phyloP scores from a whole-genome alignment of 2,113 vertebrate genomes.

The Anhinga rufa region DNA sequence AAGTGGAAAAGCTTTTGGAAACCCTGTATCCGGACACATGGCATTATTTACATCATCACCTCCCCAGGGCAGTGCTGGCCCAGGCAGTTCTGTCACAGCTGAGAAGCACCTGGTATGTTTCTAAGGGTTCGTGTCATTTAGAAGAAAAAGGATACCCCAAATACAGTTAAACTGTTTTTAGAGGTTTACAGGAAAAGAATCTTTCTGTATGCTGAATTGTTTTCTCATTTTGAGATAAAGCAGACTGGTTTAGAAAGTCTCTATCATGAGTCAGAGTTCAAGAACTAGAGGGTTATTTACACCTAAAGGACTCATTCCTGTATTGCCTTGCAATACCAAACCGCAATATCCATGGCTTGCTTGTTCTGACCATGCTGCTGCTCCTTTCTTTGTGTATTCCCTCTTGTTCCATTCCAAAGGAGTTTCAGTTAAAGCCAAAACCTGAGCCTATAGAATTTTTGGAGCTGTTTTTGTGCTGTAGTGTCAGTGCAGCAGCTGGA shows the following conservation, averaged over 20 bases:
- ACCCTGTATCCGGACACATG: background rate
- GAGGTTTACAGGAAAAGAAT: background rate
- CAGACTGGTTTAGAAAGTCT: background rate
- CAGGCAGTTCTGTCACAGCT: background rate
- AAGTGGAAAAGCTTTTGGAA: background rate
- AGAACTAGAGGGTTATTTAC: background rate
- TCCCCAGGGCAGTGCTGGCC: background rate
- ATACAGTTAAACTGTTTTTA: background rate
- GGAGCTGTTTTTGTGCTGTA: background rate
- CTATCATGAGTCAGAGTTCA: background rate
- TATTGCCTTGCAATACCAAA: background rate
- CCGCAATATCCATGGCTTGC: background rate
- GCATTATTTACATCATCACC: background rate
- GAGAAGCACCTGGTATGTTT: rapidly evolving
- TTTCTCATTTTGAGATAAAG: background rate
- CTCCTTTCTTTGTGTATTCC: background rate
- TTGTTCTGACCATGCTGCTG: background rate
- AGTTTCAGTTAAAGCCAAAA: background rate
- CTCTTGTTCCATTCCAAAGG: background rate
- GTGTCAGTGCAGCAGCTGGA: background rate
- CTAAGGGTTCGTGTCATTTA: background rate
- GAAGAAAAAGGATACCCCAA: background rate
- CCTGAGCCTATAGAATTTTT: background rate
- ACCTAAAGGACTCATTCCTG: background rate
- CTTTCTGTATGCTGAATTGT: background rate